Evolutionary conservation across 2,888 invertebrate genomes (phyloP), one percentile per base, ranked within the genome.

Genomic region (Metallyticus violacea): DNA sequence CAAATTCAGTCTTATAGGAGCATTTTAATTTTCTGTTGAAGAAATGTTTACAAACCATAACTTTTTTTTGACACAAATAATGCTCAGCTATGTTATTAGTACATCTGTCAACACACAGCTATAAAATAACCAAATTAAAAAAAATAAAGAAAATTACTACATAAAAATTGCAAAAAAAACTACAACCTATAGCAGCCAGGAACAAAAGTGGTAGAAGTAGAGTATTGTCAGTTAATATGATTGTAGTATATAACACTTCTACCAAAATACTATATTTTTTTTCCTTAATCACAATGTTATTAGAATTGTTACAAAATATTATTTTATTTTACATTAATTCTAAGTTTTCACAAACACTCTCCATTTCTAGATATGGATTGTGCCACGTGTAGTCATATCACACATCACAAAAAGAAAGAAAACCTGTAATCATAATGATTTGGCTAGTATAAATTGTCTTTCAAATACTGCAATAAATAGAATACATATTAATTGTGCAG

Each of bases 301-400:
- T 86, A 77, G 27, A 82, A 82, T 62, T 86, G 82, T 86, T 86
- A 86, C 83, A 86, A 86, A 86, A 86, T 86, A 86, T 86, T 78
- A 30, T 86, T 79, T 82, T 82, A 81, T 86, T 86, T 86, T 79
- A 86, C 86, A 86, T 82, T 86, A 22, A 78, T 78, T 77, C 81
- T 82, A 82, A 26, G 30, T 82, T 86, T 40, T 28, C 78, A 86
- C 7, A 86, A 22, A 82, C 86, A 86, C 78, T 26, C 26, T 40
- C 85, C 40, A 40, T 26, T 85, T 29, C 62, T 85, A 85, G 30
- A 28, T 77, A 25, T 83, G 77, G 29, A 83, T 83, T 83, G 83
- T 83, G 77, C n/a, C 26, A 28, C 76, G 62, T 30, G 76, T n/a
- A 62, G 82, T 81, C 77, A 86, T 86, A 86, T 86, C 86, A 86